Conservation (phyloP, 2,113 vertebrate genomes). For the Motacilla tschutschensis region DNA sequence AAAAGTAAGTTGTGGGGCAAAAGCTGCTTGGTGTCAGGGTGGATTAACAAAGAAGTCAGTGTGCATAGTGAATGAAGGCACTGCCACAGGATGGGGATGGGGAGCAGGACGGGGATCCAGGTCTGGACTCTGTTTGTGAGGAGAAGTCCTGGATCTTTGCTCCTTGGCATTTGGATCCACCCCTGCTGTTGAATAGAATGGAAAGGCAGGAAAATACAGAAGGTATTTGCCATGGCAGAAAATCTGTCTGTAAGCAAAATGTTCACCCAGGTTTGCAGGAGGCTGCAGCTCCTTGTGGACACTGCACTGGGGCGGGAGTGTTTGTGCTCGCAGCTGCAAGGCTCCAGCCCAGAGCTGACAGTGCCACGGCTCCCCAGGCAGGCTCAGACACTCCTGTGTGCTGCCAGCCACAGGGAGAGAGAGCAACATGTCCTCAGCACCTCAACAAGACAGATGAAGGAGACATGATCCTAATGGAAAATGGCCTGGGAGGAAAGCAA, state of each 20-base stretch:
- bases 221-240: background rate
- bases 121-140: background rate
- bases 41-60: background rate
- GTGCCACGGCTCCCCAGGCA: background rate
- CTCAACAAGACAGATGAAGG: conserved; percentile 41
- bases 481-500: conserved; percentile 20
- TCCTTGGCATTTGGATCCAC: background rate
- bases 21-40: background rate
- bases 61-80: background rate
- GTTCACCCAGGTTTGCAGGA: background rate
- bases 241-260: background rate
- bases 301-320: background rate
- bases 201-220: background rate
- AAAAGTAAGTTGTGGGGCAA: background rate
- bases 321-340: background rate
- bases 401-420: conserved; percentile 17
- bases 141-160: background rate
- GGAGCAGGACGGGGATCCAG: background rate
- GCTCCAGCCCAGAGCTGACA: background rate
- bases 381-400: background rate
- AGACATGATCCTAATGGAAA: conserved; percentile 13
- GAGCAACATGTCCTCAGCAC: conserved; percentile 16
- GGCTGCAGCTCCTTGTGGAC: background rate
- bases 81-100: background rate
- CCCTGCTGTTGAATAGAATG: background rate